phyloP scores from a whole-genome alignment of 2,113 vertebrate species.

The Channa argus region DNA sequence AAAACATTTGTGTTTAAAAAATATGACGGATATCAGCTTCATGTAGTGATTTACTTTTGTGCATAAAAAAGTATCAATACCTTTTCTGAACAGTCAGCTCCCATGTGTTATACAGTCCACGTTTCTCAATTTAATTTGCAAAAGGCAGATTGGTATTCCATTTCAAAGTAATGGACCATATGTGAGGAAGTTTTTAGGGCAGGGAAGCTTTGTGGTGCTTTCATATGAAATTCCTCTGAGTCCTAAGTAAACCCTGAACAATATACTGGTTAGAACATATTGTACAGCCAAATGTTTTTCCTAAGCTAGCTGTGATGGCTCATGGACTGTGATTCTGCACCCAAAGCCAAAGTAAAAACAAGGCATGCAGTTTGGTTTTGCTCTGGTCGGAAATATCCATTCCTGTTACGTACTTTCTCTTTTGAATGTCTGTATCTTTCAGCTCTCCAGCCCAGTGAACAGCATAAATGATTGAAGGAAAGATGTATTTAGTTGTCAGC shows the following conservation, averaged over 20 bases:
- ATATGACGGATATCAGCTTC: too few species aligned
- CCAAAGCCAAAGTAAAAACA: conserved; percentile 2
- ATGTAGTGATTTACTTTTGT: too few species aligned
- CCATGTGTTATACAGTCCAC: too few species aligned
- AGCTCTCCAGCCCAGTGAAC: conserved; percentile 57
- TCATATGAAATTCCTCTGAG: not conserved
- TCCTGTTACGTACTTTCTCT: too few species aligned
- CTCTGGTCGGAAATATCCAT: conserved; percentile 43
- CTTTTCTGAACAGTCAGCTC: too few species aligned
- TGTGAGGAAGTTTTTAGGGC: too few species aligned
- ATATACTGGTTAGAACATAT: too few species aligned
- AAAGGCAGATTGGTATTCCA: too few species aligned
- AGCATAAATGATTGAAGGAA: conserved; percentile 66
- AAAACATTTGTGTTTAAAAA: too few species aligned
- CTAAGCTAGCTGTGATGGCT: not conserved
- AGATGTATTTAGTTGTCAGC: conserved; percentile 60
- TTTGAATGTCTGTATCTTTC: conserved; percentile 46
- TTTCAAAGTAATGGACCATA: too few species aligned
- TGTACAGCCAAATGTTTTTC: not conserved
- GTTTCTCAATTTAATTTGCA: too few species aligned
- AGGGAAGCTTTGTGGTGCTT: not conserved
- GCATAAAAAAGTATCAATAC: too few species aligned
- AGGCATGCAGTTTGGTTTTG: conserved; percentile 32
- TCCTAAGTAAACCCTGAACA: conserved; percentile 2
- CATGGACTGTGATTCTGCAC: not conserved